Percentiles rank a stretch among this genome's conserved stretches.
Evolutionary conservation across 2,888 invertebrate genomes (phyloP).

Genomic region (Alloplasta piceator): DNA sequence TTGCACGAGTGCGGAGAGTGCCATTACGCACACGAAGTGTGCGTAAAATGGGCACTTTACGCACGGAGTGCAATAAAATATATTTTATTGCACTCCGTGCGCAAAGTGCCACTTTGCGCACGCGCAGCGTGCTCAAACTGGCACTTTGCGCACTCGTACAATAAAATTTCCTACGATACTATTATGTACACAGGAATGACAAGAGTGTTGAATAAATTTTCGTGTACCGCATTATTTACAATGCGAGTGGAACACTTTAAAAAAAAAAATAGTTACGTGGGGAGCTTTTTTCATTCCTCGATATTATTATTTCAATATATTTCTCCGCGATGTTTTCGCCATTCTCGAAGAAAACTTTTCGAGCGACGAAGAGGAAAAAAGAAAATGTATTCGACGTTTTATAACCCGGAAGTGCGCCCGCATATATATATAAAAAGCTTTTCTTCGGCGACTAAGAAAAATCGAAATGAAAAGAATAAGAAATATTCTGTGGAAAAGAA

Average conservation of each 20-base stretch:
- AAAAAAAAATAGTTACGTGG: neutral
- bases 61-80: too few relatives aligned
- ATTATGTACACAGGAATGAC: conserved; percentile 3
- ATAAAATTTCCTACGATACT: too few relatives aligned
- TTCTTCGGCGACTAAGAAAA: neutral
- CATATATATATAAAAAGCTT: neutral
- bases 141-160: too few relatives aligned
- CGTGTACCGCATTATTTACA: conserved; percentile 22
- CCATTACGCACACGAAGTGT: too few relatives aligned
- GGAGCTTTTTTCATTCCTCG: neutral
- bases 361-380: neutral
- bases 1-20: too few relatives aligned
- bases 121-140: too few relatives aligned
- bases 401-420: neutral
- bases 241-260: conserved; percentile 18
- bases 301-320: neutral
- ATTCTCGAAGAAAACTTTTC: neutral
- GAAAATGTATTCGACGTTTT: neutral
- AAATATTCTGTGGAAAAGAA: neutral
- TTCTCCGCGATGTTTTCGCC: neutral
- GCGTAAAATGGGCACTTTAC: too few relatives aligned
- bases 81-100: too few relatives aligned
- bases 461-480: conserved; percentile 4
- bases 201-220: conserved; percentile 41
- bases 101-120: too few relatives aligned